These are phyloP conservation scores for Heterotilapia buettikoferi DNA, from an alignment of 2,113 vertebrate species.

Conservation along the genomic window DNA sequence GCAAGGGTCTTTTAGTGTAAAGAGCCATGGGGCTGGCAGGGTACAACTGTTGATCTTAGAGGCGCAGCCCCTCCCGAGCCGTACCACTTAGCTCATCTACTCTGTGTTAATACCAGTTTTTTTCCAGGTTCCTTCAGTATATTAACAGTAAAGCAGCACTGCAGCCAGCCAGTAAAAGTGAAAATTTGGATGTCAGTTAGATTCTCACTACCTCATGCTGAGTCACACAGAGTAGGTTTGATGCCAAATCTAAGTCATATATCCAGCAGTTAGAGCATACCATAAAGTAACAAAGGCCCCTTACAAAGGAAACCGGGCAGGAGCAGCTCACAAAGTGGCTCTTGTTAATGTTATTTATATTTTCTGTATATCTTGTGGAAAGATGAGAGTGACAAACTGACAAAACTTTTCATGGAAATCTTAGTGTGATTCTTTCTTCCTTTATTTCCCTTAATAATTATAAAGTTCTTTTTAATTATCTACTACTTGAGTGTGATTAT, in stretches of 20 bases:
- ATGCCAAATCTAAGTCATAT: conserved; percentile 3
- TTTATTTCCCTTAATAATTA: not conserved
- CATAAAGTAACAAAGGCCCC: not conserved
- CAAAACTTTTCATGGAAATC: not conserved
- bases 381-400: not conserved
- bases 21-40: conserved; percentile 17
- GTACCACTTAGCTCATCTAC: conserved; percentile 29
- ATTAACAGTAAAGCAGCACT: not conserved
- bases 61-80: not conserved
- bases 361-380: not conserved
- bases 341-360: not conserved
- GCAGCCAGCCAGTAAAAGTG: conserved; percentile 30
- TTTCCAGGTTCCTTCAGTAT: conserved; percentile 19
- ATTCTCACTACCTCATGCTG: conserved; percentile 35
- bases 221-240: not conserved
- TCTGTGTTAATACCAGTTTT: not conserved
- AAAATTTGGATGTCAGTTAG: conserved; percentile 10
- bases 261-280: not conserved
- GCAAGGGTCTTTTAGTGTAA: conserved; percentile 15
- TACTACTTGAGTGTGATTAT: not conserved
- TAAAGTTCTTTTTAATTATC: not conserved
- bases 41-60: conserved; percentile 14
- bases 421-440: not conserved
- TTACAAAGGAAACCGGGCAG: not conserved
- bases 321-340: not conserved